Conservation (phyloP, 2,797 vertebrate species). For the Epinephelus awoara region DNA sequence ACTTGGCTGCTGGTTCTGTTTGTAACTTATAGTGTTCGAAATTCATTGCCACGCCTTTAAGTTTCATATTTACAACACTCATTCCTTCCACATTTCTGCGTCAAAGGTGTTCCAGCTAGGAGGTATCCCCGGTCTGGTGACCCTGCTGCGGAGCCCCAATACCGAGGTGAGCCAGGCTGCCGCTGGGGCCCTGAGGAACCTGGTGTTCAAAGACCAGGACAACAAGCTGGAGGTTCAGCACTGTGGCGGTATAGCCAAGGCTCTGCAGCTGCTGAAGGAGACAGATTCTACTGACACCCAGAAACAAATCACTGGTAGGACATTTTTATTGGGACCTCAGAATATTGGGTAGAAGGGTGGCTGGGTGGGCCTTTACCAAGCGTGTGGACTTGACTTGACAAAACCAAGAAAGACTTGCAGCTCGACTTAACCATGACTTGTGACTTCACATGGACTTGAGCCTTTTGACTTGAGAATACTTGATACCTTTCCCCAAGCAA, state of each 20-base stretch:
- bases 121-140: constrained; percentile 89
- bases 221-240: constrained; percentile 91
- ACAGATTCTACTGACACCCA: constrained; percentile 89
- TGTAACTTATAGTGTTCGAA: not conserved
- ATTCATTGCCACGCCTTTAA: not conserved
- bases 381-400: no score
- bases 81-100: not conserved
- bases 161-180: constrained; percentile 86
- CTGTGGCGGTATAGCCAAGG: constrained; percentile 88
- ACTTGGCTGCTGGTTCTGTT: constrained; percentile 8
- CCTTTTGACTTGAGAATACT: no score
- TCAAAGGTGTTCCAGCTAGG: constrained; percentile 86
- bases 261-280: constrained; percentile 87
- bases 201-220: constrained; percentile 88
- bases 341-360: not conserved
- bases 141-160: constrained; percentile 87
- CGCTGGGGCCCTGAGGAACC: constrained; percentile 92
- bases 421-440: no score
- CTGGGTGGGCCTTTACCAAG: not conserved
- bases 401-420: no score
- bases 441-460: no score
- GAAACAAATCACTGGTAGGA: constrained; percentile 92
- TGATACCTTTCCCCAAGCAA: no score
- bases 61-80: not conserved
- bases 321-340: not conserved